Base-by-base conservation (phyloP, 2,888 invertebrate species). In the Stenurella melanura region DNA sequence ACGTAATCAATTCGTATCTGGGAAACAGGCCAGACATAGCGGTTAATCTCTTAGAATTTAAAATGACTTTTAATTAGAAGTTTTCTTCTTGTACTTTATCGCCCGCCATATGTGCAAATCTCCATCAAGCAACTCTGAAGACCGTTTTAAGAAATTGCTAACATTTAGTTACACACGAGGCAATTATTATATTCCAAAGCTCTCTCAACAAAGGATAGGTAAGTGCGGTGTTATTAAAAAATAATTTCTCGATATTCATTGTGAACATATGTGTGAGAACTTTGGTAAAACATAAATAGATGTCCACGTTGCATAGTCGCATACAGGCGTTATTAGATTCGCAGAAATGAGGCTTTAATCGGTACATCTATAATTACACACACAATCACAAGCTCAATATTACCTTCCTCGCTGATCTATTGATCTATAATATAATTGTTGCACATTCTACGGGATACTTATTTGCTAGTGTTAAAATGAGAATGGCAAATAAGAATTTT, bases 11-110 rank as follows among this genome's bases (percentile, higher is more conserved):
- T 64, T n/a, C 10, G 68, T 38, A 58, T 34, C 63, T 75, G 73
- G 64, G 71, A 78, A 75, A 78, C 70, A 70, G 74, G 75, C 56
- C 77, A 74, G 56, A 56, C 72, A 26, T 77, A 74, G 73, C 76
- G 69, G 73, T 76, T 58, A 58, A 63, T 66, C 64, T 58, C 68
- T 64, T 19, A 63, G 69, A 75, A 75, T 75, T 72, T 57, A 73
- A 78, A 75, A 75, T 69, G 57, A 64, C 71, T 69, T 64, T 64
- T 73, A 78, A 78, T 75, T 73, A 73, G 73, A 70, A n/a, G 69
- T 70, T 58, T 70, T 58, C 69, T 70, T 21, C 60, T 38, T 50
- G 26, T 60, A 60, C 60, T 60, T 34, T 15, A 58, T 70, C 70
- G 70, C 60, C 70, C 19, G 70, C 70, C 70, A 70, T 70, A 70